Percentiles rank a stretch among this genome's conserved stretches.
These are phyloP conservation scores for Hypothenemus hampei DNA, from an alignment of 1,140 invertebrate genomes.

Conservation along the genomic window DNA sequence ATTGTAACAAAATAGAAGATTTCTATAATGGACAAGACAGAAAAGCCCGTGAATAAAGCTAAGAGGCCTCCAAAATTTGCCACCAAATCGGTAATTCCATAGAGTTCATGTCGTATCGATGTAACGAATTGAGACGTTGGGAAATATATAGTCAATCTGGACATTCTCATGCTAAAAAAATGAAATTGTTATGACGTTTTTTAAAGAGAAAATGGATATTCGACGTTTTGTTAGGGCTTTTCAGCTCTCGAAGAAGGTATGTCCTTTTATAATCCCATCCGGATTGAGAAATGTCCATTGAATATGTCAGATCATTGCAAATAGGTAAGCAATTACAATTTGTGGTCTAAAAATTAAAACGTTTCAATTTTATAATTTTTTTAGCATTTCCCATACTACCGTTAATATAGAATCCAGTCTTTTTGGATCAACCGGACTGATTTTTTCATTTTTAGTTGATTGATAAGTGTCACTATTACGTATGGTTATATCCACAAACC, in stretches of 20 bases:
- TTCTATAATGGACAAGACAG: constrained; percentile 53
- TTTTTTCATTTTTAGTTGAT: too few relatives aligned
- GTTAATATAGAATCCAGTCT: too few relatives aligned
- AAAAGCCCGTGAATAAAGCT: constrained; percentile 56
- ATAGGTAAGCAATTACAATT: constrained; percentile 49
- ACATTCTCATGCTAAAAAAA: constrained; percentile 34
- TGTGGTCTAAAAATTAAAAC: constrained; percentile 3
- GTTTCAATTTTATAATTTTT: too few relatives aligned
- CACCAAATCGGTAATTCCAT: constrained; percentile 52
- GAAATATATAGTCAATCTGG: constrained; percentile 50
- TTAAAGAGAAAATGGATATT: not conserved
- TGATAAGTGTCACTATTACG: too few relatives aligned
- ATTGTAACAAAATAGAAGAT: constrained; percentile 53
- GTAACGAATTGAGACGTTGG: constrained; percentile 51
- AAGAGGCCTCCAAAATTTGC: constrained; percentile 55
- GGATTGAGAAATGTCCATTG: constrained; percentile 42
- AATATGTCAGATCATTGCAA: constrained; percentile 43
- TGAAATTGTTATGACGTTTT: too few relatives aligned
- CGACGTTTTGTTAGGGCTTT: not conserved
- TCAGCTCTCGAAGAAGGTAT: constrained; percentile 3
- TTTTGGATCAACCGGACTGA: too few relatives aligned
- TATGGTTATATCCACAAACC: too few relatives aligned
- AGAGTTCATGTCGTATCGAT: constrained; percentile 50
- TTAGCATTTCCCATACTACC: too few relatives aligned
- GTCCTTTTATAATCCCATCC: constrained; percentile 35